phyloP scores from a whole-genome alignment of 2,113 vertebrate species.

The Columba janthina region DNA sequence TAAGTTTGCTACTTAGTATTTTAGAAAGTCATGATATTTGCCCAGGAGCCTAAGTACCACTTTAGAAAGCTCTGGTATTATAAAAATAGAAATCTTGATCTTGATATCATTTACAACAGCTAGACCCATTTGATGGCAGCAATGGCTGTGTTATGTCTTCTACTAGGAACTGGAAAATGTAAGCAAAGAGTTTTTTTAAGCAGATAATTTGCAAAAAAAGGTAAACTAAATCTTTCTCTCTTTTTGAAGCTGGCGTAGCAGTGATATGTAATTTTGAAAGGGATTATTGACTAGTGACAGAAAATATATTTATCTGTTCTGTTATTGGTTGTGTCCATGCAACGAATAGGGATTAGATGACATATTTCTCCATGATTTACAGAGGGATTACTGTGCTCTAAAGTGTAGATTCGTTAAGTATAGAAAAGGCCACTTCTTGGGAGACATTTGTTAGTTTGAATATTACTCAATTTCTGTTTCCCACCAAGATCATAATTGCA shows the following conservation, averaged over 20 bases:
- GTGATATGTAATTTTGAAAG: background rate
- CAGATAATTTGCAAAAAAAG: background rate
- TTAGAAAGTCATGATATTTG: background rate
- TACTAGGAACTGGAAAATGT: background rate
- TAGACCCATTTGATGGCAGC: background rate
- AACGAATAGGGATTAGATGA: background rate
- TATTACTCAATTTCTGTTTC: constrained; percentile 3
- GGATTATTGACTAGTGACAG: background rate
- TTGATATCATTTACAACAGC: background rate
- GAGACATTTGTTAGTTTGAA: constrained; percentile 12
- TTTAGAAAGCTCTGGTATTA: background rate
- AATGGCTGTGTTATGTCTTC: background rate
- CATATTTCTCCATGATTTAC: background rate
- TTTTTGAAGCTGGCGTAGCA: background rate
- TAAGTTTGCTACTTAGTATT: background rate
- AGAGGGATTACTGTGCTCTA: background rate
- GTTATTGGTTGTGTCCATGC: background rate
- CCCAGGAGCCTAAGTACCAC: background rate
- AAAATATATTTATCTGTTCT: background rate
- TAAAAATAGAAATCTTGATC: background rate
- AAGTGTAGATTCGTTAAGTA: background rate
- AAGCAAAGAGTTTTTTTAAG: background rate
- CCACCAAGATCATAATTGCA: background rate
- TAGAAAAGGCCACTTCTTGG: background rate
- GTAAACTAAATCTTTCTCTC: background rate